Conservation (phyloP, 2,888 invertebrate species). For the Clanis bilineata region DNA sequence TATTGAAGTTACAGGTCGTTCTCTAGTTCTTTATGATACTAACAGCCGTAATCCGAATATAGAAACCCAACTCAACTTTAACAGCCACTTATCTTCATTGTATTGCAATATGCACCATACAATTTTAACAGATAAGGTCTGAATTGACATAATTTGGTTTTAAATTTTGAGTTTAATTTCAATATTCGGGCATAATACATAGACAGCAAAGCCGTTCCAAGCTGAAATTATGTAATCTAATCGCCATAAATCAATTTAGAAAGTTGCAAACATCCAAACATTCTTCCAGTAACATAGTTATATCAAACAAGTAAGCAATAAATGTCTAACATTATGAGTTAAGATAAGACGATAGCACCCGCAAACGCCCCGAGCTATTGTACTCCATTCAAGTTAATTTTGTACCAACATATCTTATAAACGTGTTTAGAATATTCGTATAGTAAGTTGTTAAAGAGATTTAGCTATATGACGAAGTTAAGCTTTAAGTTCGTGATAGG, state of each 20-base stretch:
- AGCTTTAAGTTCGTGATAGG: constrained; percentile 23
- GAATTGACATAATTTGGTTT: too few species aligned
- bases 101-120: too few species aligned
- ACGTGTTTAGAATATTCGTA: constrained; percentile 29
- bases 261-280: neutral
- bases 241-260: neutral
- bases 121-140: too few species aligned
- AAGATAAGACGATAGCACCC: constrained; percentile 39
- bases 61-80: too few species aligned
- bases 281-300: constrained; percentile 19
- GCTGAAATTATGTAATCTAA: neutral
- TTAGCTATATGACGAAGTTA: constrained; percentile 26
- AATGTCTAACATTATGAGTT: constrained; percentile 46
- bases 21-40: too few species aligned
- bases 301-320: constrained; percentile 40
- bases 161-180: too few species aligned
- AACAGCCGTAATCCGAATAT: too few species aligned
- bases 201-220: neutral
- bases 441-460: constrained; percentile 26
- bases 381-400: constrained; percentile 34
- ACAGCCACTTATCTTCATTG: too few species aligned
- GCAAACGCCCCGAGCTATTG: constrained; percentile 37
- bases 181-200: too few species aligned
- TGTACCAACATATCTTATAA: constrained; percentile 15
- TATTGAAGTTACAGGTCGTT: too few species aligned